These are phyloP conservation scores for Cephonodes hylas DNA, from an alignment of 2,888 invertebrate species.

Conservation along the genomic window DNA sequence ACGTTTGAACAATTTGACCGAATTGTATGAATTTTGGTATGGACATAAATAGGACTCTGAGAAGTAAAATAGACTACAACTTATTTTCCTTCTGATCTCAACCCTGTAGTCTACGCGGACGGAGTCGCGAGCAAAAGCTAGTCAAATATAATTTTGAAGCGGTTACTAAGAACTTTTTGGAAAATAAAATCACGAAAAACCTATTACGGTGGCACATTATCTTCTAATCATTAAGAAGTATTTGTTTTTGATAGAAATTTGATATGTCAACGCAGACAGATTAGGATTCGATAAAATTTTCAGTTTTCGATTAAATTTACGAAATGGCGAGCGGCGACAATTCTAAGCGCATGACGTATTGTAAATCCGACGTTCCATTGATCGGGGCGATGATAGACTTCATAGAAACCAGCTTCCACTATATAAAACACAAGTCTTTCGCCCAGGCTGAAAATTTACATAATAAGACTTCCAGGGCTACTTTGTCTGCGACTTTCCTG, in stretches of 20 bases:
- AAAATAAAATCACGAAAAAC: too few relatives aligned
- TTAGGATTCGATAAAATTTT: neutral
- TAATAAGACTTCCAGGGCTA: conserved; percentile 39
- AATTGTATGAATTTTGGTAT: too few relatives aligned
- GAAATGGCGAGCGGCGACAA: conserved; percentile 44
- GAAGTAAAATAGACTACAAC: too few relatives aligned
- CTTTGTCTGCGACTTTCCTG: conserved; percentile 56
- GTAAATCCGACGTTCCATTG: conserved; percentile 56
- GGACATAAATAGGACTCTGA: too few relatives aligned
- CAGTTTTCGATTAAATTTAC: neutral
- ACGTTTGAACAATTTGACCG: too few relatives aligned
- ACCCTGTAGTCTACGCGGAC: too few relatives aligned
- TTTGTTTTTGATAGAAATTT: neutral
- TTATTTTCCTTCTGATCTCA: too few relatives aligned
- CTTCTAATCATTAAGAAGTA: neutral
- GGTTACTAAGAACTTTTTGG: too few relatives aligned
- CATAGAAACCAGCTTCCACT: conserved; percentile 55
- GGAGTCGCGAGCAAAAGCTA: too few relatives aligned
- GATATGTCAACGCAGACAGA: neutral
- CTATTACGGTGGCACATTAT: neutral
- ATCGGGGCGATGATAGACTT: conserved; percentile 67
- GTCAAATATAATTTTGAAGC: too few relatives aligned
- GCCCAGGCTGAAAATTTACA: conserved; percentile 52
- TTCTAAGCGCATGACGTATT: conserved; percentile 50
- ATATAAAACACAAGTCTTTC: conserved; percentile 48